Evolutionary conservation across 2,797 vertebrate species (phyloP).

Genomic region (Micrastur ruficollis): DNA sequence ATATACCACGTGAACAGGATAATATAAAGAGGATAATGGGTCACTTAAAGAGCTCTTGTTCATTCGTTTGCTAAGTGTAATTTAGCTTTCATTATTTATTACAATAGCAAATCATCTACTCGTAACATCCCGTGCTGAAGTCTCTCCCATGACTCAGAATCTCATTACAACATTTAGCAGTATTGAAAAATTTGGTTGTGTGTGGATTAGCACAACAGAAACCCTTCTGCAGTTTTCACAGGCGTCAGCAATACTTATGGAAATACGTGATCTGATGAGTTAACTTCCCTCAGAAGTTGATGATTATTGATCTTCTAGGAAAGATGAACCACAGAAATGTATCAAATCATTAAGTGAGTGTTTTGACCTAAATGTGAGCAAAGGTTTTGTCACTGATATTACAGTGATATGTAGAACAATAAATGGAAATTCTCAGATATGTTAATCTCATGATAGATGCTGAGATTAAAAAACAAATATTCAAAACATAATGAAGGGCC

Average conservation of each 20-base stretch:
- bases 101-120: constrained; percentile 33
- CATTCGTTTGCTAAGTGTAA: constrained; percentile 14
- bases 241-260: background rate
- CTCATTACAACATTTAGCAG: background rate
- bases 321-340: background rate
- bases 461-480: background rate
- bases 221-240: background rate
- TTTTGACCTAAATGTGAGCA: background rate
- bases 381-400: background rate
- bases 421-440: background rate
- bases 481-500: background rate
- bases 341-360: background rate
- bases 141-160: background rate
- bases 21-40: background rate
- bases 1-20: background rate
- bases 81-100: constrained; percentile 53
- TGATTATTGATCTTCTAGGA: constrained; percentile 9
- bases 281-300: background rate
- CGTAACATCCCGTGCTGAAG: background rate
- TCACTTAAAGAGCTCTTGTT: background rate
- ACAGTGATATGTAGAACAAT: background rate
- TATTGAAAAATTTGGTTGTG: background rate
- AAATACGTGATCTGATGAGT: background rate
- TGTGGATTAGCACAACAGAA: background rate
- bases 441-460: background rate